Evolutionary conservation across 2,113 vertebrate genomes (phyloP).

Genomic region (Bubalus kerabau): DNA sequence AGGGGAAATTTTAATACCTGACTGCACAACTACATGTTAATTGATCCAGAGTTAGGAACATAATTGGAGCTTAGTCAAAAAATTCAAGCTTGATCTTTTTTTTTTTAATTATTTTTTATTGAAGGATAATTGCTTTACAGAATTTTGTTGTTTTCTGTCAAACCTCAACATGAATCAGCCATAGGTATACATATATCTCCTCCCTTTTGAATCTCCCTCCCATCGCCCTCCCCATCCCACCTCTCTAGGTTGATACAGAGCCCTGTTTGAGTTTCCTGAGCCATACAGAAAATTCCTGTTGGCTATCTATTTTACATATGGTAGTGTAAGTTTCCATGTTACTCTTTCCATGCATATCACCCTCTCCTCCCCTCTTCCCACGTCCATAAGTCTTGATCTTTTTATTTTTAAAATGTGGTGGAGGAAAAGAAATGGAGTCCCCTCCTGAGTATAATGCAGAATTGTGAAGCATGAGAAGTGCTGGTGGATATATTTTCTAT

Average conservation of each 20-base stretch:
- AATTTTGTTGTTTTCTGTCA: neutral
- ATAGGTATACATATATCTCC: neutral
- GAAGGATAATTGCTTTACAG: neutral
- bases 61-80: neutral
- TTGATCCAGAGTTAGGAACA: neutral
- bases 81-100: neutral
- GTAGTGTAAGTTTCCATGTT: neutral
- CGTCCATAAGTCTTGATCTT: neutral
- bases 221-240: neutral
- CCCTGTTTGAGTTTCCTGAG: neutral
- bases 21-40: neutral
- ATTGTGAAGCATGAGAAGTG: neutral
- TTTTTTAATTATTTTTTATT: neutral
- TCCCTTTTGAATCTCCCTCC: neutral
- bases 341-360: neutral
- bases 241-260: neutral
- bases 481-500: neutral
- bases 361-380: neutral
- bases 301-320: neutral
- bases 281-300: neutral
- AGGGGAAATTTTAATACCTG: neutral
- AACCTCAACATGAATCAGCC: neutral
- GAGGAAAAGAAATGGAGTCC: neutral
- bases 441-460: neutral
- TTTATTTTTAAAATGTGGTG: neutral